Evolutionary conservation across 2,113 vertebrate species (phyloP), one percentile per base, ranked within the genome.

Genomic region (Porphyrio hochstetteri): DNA sequence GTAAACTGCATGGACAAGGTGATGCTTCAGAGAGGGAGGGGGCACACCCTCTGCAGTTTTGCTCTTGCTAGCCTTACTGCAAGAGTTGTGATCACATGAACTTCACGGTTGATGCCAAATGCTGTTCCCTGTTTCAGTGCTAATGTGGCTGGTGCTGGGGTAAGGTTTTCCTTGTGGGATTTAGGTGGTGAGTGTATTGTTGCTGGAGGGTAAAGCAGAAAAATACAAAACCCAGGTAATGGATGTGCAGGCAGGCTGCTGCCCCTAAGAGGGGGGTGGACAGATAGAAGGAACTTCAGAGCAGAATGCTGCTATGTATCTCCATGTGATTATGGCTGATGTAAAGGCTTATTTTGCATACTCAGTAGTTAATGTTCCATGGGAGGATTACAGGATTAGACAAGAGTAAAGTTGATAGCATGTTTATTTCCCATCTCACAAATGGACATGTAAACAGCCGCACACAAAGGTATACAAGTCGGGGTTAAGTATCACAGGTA

Each of bases 381-480:
- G 27, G 55, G 52, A 83, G 63, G 42, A 31, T 81, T 52, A 92
- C 53, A 88, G 80, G 86, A 88, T 35, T 56, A 36, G 76, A n/a
- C 90, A 48, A 59, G 82, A 64, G 53, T 56, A 3, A 91, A 61
- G 77, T 35, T 40, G 68, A 44, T 44, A 86, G 36, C 61, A 92
- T 61, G 21, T 96, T 97, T 96, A 96, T 96, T 96, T 96, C 86
- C 92, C 88, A 79, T 87, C 65, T 93, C 92, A 93, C 81, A 84
- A 78, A 23, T 27, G 59, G 61, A 11, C 52, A 59, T 68, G 76
- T 75, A 84, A 87, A 91, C 82, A 91, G 92, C 83, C 82, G 75
- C 85, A 15, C 56, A 79, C 76, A 46, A 67, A 57, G 76, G 48
- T 93, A 89, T 89, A 92, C 11, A 8, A 64, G 65, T 81, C 67